Evolutionary conservation across 2,113 vertebrate genomes (phyloP).

Genomic region (Mobula birostris): DNA sequence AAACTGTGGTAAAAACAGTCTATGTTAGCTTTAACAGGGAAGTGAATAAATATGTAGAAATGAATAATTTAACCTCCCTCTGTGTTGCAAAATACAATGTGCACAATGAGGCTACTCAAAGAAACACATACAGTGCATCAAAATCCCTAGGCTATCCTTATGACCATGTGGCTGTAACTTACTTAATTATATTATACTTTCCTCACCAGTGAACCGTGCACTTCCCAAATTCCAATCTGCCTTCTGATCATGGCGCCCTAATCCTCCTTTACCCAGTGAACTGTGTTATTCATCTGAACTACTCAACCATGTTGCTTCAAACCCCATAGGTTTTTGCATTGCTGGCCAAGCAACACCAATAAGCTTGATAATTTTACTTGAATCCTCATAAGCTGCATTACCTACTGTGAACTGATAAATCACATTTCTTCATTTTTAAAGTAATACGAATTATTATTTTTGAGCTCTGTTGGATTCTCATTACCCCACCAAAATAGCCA

Average conservation of each 20-base stretch:
- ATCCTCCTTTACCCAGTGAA: slow-evolving; percentile 10
- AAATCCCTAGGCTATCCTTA: neutral
- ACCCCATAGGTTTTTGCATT: neutral
- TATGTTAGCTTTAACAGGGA: neutral
- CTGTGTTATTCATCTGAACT: neutral
- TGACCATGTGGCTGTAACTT: neutral
- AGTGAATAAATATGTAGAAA: neutral
- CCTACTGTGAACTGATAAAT: neutral
- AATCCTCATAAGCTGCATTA: neutral
- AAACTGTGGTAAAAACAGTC: neutral
- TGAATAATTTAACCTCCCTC: neutral
- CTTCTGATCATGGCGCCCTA: neutral
- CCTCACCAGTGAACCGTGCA: neutral
- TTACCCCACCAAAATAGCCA: too few relatives aligned
- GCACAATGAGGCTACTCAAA: neutral
- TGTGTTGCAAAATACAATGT: neutral
- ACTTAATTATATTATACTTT: slow-evolving; percentile 4
- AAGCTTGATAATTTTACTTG: neutral
- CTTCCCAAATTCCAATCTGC: neutral
- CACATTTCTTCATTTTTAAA: neutral
- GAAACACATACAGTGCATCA: neutral
- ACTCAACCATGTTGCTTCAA: neutral
- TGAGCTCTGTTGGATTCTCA: neutral
- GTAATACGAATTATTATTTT: neutral
- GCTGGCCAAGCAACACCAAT: neutral